phyloP scores from a whole-genome alignment of 2,797 vertebrate genomes.

The Iguana delicatissima region DNA sequence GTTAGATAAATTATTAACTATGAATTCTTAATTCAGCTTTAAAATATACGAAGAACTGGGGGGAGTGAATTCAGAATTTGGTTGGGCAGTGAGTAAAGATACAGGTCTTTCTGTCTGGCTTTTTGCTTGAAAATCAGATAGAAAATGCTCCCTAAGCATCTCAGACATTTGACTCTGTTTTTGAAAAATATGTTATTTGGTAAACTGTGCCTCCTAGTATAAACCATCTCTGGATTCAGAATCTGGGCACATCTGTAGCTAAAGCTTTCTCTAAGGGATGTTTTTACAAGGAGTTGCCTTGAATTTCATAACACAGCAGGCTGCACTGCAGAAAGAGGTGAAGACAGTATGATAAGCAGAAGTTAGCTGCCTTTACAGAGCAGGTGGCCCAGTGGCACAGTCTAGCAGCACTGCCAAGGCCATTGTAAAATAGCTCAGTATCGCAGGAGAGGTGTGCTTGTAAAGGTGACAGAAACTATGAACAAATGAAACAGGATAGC shows the following conservation, averaged over 20 bases:
- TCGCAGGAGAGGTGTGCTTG: neutral
- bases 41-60: neutral
- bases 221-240: slow-evolving; percentile 31
- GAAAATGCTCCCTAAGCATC: slow-evolving; percentile 44
- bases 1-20: slow-evolving; percentile 34
- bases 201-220: slow-evolving; percentile 35
- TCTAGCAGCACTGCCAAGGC: neutral
- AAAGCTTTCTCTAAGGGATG: slow-evolving; percentile 3
- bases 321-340: neutral
- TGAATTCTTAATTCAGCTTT: neutral
- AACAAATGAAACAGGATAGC: neutral
- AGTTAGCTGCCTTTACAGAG: neutral
- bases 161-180: slow-evolving; percentile 31
- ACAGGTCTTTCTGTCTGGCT: neutral
- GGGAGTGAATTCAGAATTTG: neutral
- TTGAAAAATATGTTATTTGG: slow-evolving; percentile 45
- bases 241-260: slow-evolving; percentile 32
- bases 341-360: slow-evolving; percentile 19
- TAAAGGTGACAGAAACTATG: neutral
- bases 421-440: neutral
- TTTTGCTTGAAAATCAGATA: slow-evolving; percentile 44
- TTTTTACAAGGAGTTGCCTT: slow-evolving; percentile 1
- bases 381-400: neutral
- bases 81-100: neutral
- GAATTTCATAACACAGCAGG: neutral